Conservation (phyloP, 2,888 invertebrate genomes). For the Dicycla oo region DNA sequence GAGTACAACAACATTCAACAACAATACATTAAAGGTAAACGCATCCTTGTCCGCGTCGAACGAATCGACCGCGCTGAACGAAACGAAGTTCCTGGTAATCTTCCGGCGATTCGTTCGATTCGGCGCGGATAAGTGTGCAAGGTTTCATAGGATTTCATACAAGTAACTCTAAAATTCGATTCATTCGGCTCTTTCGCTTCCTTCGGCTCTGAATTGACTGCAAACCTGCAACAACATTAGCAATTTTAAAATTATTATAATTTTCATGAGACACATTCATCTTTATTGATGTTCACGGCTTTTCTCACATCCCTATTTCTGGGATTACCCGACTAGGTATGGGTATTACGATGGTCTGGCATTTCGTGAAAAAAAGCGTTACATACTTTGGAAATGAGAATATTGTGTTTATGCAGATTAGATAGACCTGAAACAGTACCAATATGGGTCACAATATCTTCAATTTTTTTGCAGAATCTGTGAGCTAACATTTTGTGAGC, state of each 20-base stretch:
- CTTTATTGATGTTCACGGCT: not conserved
- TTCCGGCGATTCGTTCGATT: too few relatives aligned
- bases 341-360: not conserved
- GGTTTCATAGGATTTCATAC: too few relatives aligned
- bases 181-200: too few relatives aligned
- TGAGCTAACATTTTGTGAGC: not conserved
- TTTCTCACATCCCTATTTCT: not conserved
- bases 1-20: not conserved
- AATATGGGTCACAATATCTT: not conserved
- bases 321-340: not conserved
- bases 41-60: too few relatives aligned
- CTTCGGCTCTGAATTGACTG: too few relatives aligned
- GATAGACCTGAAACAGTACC: not conserved
- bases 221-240: not conserved
- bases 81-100: too few relatives aligned
- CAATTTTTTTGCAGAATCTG: not conserved
- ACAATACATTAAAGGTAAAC: not conserved
- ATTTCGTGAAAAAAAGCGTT: not conserved
- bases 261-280: not conserved
- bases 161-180: too few relatives aligned
- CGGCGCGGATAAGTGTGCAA: too few relatives aligned
- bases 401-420: not conserved
- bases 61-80: too few relatives aligned
- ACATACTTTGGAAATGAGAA: not conserved
- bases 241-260: not conserved